Percentiles rank a stretch among this genome's conserved stretches.
Conservation (phyloP, 2,113 vertebrate species). For the Oreochromis tanganicae region DNA sequence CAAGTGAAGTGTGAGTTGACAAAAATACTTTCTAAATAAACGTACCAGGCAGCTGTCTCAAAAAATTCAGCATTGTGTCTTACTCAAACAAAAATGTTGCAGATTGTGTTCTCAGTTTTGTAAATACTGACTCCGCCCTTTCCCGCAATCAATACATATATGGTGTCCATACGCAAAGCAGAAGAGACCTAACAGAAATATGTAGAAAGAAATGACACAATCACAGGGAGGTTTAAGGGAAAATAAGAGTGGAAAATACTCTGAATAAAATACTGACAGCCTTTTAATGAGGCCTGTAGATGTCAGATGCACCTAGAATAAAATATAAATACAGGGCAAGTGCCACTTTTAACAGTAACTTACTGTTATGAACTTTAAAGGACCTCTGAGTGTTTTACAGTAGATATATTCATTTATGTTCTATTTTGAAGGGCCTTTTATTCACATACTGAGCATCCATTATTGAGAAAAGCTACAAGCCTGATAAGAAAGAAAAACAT, state of each 20-base stretch:
- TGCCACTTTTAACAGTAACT: not conserved
- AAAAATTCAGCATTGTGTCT: not conserved
- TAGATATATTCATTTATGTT: not conserved
- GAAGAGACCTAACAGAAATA: not conserved
- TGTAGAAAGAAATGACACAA: not conserved
- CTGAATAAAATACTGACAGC: conserved; percentile 2
- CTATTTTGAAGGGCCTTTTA: not conserved
- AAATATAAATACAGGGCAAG: not conserved
- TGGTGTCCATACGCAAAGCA: not conserved
- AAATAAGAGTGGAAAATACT: not conserved
- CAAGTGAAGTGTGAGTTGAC: not conserved
- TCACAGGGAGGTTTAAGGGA: not conserved
- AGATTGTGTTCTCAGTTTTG: not conserved
- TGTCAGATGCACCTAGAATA: not conserved
- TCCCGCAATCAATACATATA: not conserved
- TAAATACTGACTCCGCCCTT: not conserved
- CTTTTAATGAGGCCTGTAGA: not conserved
- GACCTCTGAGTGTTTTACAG: not conserved
- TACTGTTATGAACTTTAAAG: not conserved
- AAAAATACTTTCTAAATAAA: conserved; percentile 7
- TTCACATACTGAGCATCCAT: not conserved
- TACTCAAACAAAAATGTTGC: not conserved
- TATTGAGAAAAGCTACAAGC: not conserved
- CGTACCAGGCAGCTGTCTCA: not conserved
- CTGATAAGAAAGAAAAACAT: not conserved